A percentile compares a stretch with the other conserved stretches of the same genome.
phyloP scores from a whole-genome alignment of 2,888 invertebrate genomes.

The Tortricodes alternella region DNA sequence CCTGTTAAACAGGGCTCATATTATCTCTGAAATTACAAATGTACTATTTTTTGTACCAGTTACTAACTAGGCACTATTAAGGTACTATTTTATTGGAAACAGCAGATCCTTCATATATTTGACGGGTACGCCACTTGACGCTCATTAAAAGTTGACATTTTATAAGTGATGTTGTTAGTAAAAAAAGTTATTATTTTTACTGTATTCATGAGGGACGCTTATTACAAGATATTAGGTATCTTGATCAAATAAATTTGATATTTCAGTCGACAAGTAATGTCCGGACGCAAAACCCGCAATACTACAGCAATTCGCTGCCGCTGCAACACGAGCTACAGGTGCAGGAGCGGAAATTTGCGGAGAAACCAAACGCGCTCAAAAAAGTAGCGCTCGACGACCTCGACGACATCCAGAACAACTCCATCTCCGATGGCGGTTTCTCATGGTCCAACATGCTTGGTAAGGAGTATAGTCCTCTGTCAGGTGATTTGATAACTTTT shows the following conservation, averaged over 20 bases:
- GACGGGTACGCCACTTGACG: too few species aligned
- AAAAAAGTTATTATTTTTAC: too few species aligned
- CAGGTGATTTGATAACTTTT: slow-evolving; percentile 28
- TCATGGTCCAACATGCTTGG: slow-evolving; percentile 94
- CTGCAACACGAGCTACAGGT: slow-evolving; percentile 63
- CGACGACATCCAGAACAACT: slow-evolving; percentile 91
- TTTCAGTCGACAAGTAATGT: slow-evolving; percentile 76
- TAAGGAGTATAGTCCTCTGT: slow-evolving; percentile 49
- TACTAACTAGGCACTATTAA: too few species aligned
- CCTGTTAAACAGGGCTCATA: too few species aligned
- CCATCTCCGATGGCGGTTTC: slow-evolving; percentile 90
- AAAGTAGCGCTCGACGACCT: slow-evolving; percentile 92
- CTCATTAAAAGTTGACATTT: too few species aligned
- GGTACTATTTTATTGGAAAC: too few species aligned
- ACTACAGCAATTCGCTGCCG: slow-evolving; percentile 74
- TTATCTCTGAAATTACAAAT: too few species aligned
- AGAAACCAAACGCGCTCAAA: slow-evolving; percentile 94
- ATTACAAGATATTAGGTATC: too few species aligned
- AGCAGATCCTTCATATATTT: too few species aligned
- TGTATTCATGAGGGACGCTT: too few species aligned
- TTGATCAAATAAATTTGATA: not conserved
- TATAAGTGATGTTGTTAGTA: too few species aligned
- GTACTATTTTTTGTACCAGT: too few species aligned
- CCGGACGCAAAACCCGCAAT: slow-evolving; percentile 72
- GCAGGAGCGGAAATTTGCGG: slow-evolving; percentile 91